Evolutionary conservation across 2,888 invertebrate species (phyloP).

Genomic region (Deroplatys truncata): DNA sequence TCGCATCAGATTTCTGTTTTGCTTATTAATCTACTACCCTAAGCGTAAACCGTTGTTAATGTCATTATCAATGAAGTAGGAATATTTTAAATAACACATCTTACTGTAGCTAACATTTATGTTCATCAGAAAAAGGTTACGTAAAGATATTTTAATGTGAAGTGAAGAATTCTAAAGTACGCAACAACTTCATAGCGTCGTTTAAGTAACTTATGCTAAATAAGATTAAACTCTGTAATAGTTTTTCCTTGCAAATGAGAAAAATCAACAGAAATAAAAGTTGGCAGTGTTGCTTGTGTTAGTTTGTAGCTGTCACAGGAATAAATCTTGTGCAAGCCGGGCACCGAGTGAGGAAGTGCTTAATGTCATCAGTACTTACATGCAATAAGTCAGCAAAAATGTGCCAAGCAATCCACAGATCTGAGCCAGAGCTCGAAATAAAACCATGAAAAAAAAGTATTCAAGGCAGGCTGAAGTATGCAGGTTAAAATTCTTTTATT

Average conservation of each 20-base stretch:
- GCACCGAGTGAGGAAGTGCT: background rate
- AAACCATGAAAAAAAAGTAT: background rate
- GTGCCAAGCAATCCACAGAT: background rate
- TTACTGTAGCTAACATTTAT: too few relatives aligned
- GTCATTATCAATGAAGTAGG: too few relatives aligned
- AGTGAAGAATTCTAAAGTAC: background rate
- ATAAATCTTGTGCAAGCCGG: background rate
- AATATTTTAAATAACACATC: too few relatives aligned
- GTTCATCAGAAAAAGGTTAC: too few relatives aligned
- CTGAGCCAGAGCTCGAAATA: background rate
- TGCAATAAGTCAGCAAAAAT: background rate
- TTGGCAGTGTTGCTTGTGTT: background rate
- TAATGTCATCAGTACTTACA: background rate
- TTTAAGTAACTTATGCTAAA: background rate
- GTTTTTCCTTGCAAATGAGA: background rate
- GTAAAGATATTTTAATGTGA: too few relatives aligned
- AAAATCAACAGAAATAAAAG: background rate
- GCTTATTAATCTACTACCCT: too few relatives aligned
- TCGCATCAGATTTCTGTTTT: too few relatives aligned
- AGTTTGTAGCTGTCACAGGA: background rate
- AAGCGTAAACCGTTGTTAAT: too few relatives aligned
- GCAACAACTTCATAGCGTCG: background rate
- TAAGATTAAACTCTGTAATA: background rate
- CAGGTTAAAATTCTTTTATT: background rate
- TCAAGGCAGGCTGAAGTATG: background rate